These are phyloP conservation scores for Oreochromis aureus DNA, from an alignment of 2,113 vertebrate genomes.

Conservation along the genomic window DNA sequence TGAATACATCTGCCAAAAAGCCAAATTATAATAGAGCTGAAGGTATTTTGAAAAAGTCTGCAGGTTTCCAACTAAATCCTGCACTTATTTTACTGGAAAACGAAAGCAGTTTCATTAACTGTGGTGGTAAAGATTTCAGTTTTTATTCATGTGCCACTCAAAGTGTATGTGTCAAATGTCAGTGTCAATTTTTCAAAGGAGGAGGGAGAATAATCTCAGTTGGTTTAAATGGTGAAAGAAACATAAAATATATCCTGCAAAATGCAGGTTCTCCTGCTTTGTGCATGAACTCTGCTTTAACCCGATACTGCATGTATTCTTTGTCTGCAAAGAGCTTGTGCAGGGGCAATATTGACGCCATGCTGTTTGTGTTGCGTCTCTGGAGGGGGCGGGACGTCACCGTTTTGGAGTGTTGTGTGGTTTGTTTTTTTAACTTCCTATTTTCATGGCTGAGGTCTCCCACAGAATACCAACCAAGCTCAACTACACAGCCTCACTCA, in stretches of 20 bases:
- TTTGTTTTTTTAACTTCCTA: neutral
- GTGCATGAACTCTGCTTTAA: neutral
- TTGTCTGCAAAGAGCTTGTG: neutral
- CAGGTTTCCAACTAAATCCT: neutral
- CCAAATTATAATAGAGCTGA: neutral
- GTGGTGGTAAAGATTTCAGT: neutral
- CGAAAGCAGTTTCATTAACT: neutral
- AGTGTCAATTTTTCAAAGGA: neutral
- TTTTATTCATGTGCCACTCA: neutral
- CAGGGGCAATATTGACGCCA: neutral
- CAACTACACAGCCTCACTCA: neutral
- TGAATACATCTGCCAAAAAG: neutral
- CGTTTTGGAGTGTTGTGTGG: neutral
- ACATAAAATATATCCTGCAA: neutral
- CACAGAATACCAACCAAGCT: conserved; percentile 19
- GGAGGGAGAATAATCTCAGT: neutral
- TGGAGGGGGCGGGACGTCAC: neutral
- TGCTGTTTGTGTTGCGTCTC: neutral
- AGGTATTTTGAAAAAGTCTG: neutral
- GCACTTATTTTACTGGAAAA: neutral
- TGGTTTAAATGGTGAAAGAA: neutral
- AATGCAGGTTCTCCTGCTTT: neutral
- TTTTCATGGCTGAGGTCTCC: conserved; percentile 1
- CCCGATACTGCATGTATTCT: neutral
- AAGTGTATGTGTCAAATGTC: neutral